Evolutionary conservation across 2,797 vertebrate genomes (phyloP), one percentile per base, ranked within the genome.

Genomic region (Sebastes trivittatus): DNA sequence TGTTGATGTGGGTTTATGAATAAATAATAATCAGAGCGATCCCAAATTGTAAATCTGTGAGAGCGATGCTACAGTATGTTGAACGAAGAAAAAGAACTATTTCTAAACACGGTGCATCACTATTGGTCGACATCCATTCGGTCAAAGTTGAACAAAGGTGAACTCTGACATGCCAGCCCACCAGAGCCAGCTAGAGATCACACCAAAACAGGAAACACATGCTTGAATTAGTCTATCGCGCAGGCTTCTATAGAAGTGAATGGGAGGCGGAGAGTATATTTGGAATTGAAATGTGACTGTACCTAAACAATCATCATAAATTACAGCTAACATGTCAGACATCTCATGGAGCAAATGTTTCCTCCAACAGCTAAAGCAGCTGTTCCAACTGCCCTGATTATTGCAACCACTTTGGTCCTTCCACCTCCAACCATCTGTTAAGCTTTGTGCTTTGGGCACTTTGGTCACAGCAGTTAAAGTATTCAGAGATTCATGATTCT

Each of bases 171-270:
- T 59, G 6, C 4, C 18, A 23, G 7, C 27, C 38, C 55, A 29
- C 34, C 7, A 6, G 63, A 58, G 6, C 16, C 62, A 13, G 10
- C 23, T 3, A 18, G 42, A 46, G 32, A 5, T 59, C 20, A 14
- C 63, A 52, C 16, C 59, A 29, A 42, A 78, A 70, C 75, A 78
- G 75, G 23, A 71, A 72, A 69, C 38, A 56, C 52, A 42, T 60
- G 69, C 10, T 23, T 13, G 16, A 38, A 32, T 52, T 9, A n/a
- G 23, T 70, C 22, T 0, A 0, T 32, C 1, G 3, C 1, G 2
- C 7, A 22, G 22, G 22, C 4, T 58, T 52, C 11, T 27, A 2
- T n/a, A 4, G 16, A 32, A 38, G 18, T n/a, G 16, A 46, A 38
- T 3, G 4, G 22, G 4, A 34, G 34, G 25, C 0, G 2, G 10